A percentile compares a stretch with the other conserved stretches of the same genome.
phyloP scores from a whole-genome alignment of 2,888 invertebrate species.

The Pecten maximus region DNA sequence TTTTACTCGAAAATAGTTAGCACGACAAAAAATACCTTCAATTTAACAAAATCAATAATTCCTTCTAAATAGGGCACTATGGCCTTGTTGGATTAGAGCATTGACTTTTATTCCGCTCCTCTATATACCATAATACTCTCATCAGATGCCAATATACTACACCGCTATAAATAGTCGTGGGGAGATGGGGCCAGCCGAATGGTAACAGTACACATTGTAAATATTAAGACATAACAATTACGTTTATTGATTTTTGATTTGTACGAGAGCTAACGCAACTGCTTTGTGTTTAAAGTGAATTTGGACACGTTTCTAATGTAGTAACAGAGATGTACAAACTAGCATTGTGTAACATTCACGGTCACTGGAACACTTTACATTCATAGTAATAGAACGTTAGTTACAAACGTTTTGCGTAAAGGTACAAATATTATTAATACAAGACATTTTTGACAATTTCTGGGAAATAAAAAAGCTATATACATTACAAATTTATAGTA shows the following conservation, averaged over 20 bases:
- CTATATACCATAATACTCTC: background rate
- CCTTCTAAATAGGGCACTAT: background rate
- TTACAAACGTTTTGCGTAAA: background rate
- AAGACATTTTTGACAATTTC: too few species aligned
- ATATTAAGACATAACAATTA: background rate
- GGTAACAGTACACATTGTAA: background rate
- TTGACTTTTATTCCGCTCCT: background rate
- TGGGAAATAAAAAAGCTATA: too few species aligned
- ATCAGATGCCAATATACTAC: background rate
- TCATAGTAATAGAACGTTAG: background rate
- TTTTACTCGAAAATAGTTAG: background rate
- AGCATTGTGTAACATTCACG: background rate
- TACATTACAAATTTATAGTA: too few species aligned
- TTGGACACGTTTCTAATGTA: background rate
- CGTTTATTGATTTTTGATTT: background rate
- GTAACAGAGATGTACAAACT: background rate
- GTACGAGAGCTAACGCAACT: background rate
- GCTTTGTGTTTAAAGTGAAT: background rate
- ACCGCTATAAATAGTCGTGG: background rate
- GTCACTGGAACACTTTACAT: background rate
- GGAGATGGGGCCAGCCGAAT: background rate
- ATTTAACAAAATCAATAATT: background rate
- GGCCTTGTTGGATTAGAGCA: background rate
- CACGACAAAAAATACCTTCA: background rate
- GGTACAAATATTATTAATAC: background rate